Evolutionary conservation across 2,888 invertebrate species (phyloP).

Genomic region (Monopis laevigella): DNA sequence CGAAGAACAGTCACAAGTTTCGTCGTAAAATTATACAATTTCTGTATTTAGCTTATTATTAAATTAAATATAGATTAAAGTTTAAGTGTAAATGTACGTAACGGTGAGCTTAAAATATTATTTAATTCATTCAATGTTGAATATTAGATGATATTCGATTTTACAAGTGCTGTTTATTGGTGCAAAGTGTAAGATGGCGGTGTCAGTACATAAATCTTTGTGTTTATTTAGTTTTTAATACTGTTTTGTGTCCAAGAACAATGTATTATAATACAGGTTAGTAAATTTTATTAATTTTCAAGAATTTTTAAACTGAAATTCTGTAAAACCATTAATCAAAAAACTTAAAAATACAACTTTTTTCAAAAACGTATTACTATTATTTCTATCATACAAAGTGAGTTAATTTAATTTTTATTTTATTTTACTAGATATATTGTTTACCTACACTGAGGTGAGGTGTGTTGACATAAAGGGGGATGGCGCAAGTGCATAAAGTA

Average conservation of each 20-base stretch:
- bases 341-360: too few species aligned
- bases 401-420: too few species aligned
- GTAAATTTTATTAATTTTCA: too few species aligned
- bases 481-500: conserved; percentile 41
- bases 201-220: conserved; percentile 7
- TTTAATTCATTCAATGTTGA: conserved; percentile 17
- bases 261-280: conserved; percentile 3
- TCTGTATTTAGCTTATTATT: background rate
- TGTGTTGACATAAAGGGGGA: conserved; percentile 49
- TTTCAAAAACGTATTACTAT: too few species aligned
- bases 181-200: conserved; percentile 42
- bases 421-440: too few species aligned
- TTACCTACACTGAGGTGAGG: conserved; percentile 31
- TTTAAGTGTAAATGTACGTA: background rate
- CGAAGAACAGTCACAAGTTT: background rate
- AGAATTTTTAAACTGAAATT: too few species aligned
- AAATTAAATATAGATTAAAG: background rate
- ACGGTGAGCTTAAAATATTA: background rate
- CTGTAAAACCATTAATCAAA: too few species aligned
- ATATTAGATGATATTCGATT: conserved; percentile 32
- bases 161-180: conserved; percentile 33
- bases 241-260: too few species aligned
- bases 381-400: too few species aligned
- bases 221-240: conserved; percentile 11
- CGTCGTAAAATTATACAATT: background rate